Percentiles rank a stretch among this genome's conserved stretches.
Evolutionary conservation across 2,797 vertebrate genomes (phyloP).

Genomic region (Pipistrellus kuhlii): DNA sequence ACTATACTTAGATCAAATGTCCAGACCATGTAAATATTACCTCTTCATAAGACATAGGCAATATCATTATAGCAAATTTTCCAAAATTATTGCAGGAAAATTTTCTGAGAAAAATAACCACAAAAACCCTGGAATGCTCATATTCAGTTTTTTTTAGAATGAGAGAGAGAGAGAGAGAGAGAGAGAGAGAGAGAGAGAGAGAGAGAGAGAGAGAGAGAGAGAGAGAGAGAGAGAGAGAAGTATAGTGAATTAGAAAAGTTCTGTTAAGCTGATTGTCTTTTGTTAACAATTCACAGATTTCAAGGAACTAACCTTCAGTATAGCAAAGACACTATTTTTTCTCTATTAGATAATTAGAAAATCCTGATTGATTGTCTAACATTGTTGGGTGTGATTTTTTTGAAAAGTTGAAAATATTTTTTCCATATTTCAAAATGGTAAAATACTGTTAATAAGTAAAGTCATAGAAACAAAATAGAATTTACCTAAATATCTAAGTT

Average conservation of each 20-base stretch:
- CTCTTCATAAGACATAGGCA: background rate
- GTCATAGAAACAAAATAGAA: background rate
- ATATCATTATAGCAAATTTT: background rate
- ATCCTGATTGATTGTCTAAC: background rate
- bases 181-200: too few species aligned
- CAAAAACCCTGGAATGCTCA: background rate
- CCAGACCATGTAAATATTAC: background rate
- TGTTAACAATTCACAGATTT: background rate
- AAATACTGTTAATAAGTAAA: background rate
- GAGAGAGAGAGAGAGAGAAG: too few species aligned
- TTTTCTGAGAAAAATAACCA: background rate
- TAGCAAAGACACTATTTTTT: background rate
- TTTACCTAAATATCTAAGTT: background rate
- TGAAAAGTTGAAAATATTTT: background rate
- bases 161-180: too few species aligned
- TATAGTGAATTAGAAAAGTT: background rate
- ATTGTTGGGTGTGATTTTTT: background rate
- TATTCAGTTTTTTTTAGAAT: background rate
- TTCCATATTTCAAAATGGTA: background rate
- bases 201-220: too few species aligned
- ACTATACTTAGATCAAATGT: background rate
- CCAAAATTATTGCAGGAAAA: background rate
- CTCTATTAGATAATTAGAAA: background rate
- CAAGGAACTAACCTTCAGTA: fast-evolving
- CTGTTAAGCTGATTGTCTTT: background rate